A percentile compares a stretch with the other conserved stretches of the same genome.
phyloP scores from a whole-genome alignment of 2,797 vertebrate genomes.

The Gymnoscopelus braueri region DNA sequence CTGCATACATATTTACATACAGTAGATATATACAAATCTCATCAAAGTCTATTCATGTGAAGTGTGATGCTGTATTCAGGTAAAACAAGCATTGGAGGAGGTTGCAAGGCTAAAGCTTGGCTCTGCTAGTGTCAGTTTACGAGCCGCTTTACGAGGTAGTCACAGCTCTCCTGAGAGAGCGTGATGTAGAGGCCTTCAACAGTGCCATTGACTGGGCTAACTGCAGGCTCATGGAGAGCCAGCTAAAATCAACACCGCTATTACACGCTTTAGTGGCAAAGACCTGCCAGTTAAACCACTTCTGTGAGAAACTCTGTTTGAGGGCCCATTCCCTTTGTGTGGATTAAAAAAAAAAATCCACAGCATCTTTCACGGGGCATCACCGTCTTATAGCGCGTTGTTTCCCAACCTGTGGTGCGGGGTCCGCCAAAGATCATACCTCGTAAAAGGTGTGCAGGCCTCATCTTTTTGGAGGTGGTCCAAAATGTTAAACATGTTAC shows the following conservation, averaged over 20 bases:
- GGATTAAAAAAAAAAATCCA: too few relatives aligned
- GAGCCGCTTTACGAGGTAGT: constrained; percentile 74
- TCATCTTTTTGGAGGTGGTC: too few relatives aligned
- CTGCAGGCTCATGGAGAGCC: constrained; percentile 56
- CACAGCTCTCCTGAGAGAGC: constrained; percentile 64
- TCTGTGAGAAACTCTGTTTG: constrained; percentile 50
- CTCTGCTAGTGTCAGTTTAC: constrained; percentile 70
- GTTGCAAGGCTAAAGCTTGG: not conserved
- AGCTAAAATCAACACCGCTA: constrained; percentile 79
- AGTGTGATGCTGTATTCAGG: constrained; percentile 22
- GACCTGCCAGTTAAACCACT: constrained; percentile 70
- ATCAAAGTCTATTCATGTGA: constrained; percentile 14
- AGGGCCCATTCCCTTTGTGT: constrained; percentile 37
- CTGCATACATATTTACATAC: too few relatives aligned
- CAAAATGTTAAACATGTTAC: too few relatives aligned
- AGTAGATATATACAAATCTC: too few relatives aligned
- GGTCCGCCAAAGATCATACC: too few relatives aligned
- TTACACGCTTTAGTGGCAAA: constrained; percentile 71
- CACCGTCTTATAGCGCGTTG: too few relatives aligned
- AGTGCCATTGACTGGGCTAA: constrained; percentile 73
- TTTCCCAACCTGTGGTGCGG: too few relatives aligned
- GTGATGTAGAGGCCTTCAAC: constrained; percentile 73
- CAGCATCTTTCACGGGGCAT: too few relatives aligned
- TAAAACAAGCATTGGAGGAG: constrained; percentile 2
- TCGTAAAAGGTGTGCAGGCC: too few relatives aligned